A percentile compares a stretch with the other conserved stretches of the same genome.
Evolutionary conservation across 2,888 invertebrate species (phyloP).

Genomic region (Acleris holmiana): DNA sequence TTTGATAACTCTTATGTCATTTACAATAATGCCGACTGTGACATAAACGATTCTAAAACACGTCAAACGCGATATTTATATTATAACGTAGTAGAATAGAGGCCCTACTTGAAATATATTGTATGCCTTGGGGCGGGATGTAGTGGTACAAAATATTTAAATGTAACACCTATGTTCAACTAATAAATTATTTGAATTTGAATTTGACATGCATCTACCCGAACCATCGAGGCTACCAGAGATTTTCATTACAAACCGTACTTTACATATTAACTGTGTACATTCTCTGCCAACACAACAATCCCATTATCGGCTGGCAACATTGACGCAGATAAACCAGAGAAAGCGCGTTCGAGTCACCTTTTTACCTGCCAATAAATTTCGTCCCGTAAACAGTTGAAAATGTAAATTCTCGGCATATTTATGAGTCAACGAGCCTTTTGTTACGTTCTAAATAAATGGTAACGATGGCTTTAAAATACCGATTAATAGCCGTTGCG

Average conservation of each 20-base stretch:
- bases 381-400: constrained; percentile 3
- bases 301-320: neutral
- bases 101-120: no score
- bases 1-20: no score
- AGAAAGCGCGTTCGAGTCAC: constrained; percentile 3
- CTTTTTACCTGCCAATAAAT: constrained; percentile 6
- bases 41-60: no score
- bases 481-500: neutral
- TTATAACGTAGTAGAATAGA: no score
- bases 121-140: no score
- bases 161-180: no score
- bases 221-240: no score
- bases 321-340: constrained; percentile 12
- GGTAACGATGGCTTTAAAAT: constrained; percentile 1
- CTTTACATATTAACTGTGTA: neutral
- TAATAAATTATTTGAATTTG: no score
- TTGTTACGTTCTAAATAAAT: neutral
- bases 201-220: no score
- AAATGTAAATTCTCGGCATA: constrained; percentile 8
- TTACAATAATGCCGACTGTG: no score
- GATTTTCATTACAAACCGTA: neutral
- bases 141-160: no score
- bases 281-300: neutral
- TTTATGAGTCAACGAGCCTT: constrained; percentile 5
- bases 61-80: no score